Evolutionary conservation across 2,113 vertebrate species (phyloP), one percentile per base, ranked within the genome.

Genomic region (Oxygymnocypris stewartii): DNA sequence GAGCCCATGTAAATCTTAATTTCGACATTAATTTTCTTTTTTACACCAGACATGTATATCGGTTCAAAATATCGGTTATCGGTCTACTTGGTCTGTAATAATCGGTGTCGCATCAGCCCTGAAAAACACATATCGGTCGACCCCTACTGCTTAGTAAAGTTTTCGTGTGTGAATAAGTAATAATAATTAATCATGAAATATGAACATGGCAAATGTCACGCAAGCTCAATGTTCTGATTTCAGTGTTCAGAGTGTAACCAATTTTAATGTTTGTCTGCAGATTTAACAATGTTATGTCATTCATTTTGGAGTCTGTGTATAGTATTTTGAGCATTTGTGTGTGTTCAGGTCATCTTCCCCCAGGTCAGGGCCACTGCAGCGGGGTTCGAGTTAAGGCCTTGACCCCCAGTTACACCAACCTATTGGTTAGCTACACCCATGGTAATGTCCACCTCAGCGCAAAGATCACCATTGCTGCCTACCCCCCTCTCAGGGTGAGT

Each of bases 381-480:
- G 97, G 97, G 1, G 92, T 99, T 73, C 91, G 85, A 82, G 95
- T 96, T 83, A 94, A 93, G 88, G 97, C 96, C 0, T 91, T 97
- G 82, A 85, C 93, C 25, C 95, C 94, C 31, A 97, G 97, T 0
- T 94, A 96, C 87, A 97, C 96, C 2, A 83, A 90, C 0, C 93
- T 99, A 13, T 93, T 94, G 1, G 97, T 97, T 85, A 97, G 96
- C 92, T 99, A 98, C 90, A 93, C 65, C 44, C 96, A 96, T 0
- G 93, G 95, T 79, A 96, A 93, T 0, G 47, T 97, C 79, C 95
- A 95, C 84, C 96, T 99, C 83, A 96, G 92, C 1, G 95, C 97
- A 82, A 96, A 94, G 88, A 96, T 99, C 93, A 94, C 95, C 84
- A 94, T 99, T 1, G 96, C 96, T 2, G 96, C 96, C n/a, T 94